A percentile compares a stretch with the other conserved stretches of the same genome.
These are phyloP conservation scores for Pediacus dermestoides DNA, from an alignment of 2,888 invertebrate genomes.

Conservation along the genomic window DNA sequence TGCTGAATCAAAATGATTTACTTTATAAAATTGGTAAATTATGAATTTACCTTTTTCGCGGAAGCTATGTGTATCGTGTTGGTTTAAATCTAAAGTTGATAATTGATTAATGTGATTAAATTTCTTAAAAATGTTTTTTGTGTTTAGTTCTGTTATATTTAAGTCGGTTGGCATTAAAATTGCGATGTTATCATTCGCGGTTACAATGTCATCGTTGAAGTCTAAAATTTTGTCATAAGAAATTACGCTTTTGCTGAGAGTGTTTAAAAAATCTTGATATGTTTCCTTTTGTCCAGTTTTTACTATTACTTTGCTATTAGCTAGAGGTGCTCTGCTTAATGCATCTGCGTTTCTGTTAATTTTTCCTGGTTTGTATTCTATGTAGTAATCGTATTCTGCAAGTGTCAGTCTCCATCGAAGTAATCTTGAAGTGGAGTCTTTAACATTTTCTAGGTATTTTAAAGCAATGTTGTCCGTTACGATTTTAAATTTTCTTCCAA, in stretches of 20 bases:
- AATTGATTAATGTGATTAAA: not conserved
- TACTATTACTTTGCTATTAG: not conserved
- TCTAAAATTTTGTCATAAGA: not conserved
- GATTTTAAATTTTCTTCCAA: conserved; percentile 3
- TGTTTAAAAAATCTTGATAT: not conserved
- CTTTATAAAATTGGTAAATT: not conserved
- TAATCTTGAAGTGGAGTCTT: conserved; percentile 2
- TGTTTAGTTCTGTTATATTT: not conserved
- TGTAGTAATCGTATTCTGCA: conserved; percentile 14
- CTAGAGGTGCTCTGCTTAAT: not conserved
- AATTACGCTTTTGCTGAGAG: not conserved
- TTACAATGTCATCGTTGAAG: conserved; percentile 1
- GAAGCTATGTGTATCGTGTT: not conserved
- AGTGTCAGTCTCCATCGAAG: not conserved
- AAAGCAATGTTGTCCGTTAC: conserved; percentile 4
- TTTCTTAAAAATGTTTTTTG: not conserved
- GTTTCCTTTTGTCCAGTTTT: not conserved
- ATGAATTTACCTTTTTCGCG: not conserved
- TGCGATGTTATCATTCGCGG: not conserved
- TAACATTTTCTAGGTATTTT: conserved; percentile 7
- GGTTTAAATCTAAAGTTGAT: not conserved
- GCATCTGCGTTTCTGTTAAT: not conserved
- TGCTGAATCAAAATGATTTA: not conserved
- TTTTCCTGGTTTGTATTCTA: conserved; percentile 6
- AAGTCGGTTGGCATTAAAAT: not conserved